Evolutionary conservation across 2,797 vertebrate species (phyloP).

Genomic region (Siniperca scherzeri): DNA sequence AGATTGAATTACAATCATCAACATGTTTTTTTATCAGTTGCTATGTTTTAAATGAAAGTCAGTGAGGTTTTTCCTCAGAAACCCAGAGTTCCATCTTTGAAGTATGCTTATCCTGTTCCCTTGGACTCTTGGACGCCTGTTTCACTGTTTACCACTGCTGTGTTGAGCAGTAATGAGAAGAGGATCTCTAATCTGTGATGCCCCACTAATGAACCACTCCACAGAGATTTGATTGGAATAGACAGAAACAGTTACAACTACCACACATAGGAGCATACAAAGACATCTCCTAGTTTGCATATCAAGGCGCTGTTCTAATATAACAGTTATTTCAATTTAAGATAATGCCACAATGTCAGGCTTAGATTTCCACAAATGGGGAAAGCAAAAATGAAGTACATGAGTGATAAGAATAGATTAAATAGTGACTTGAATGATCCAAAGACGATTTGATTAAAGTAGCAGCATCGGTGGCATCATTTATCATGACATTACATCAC

Average conservation of each 20-base stretch:
- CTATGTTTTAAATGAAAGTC: background rate
- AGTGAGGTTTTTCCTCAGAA: slow-evolving; percentile 12
- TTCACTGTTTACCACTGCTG: slow-evolving; percentile 11
- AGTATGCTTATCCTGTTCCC: slow-evolving; percentile 24
- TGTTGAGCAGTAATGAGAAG: slow-evolving; percentile 35
- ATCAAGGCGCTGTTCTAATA: background rate
- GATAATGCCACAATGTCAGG: background rate
- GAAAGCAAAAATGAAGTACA: background rate
- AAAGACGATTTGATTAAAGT: background rate
- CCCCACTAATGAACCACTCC: slow-evolving; percentile 37
- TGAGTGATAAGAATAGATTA: background rate
- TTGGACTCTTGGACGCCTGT: background rate
- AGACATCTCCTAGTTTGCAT: slow-evolving; percentile 1
- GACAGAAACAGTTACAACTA: slow-evolving; percentile 4
- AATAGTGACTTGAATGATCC: background rate
- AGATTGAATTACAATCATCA: slow-evolving; percentile 11
- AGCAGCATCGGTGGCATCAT: background rate
- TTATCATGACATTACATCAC: background rate
- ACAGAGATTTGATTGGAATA: slow-evolving; percentile 21
- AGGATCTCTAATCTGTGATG: slow-evolving; percentile 34
- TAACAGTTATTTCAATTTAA: slow-evolving; percentile 10
- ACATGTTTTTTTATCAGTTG: slow-evolving; percentile 9
- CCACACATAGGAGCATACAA: background rate
- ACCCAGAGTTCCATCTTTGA: slow-evolving; percentile 20
- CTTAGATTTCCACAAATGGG: background rate